Base-by-base conservation (phyloP, 2,113 vertebrate species). In the Brachypteracias leptosomus region DNA sequence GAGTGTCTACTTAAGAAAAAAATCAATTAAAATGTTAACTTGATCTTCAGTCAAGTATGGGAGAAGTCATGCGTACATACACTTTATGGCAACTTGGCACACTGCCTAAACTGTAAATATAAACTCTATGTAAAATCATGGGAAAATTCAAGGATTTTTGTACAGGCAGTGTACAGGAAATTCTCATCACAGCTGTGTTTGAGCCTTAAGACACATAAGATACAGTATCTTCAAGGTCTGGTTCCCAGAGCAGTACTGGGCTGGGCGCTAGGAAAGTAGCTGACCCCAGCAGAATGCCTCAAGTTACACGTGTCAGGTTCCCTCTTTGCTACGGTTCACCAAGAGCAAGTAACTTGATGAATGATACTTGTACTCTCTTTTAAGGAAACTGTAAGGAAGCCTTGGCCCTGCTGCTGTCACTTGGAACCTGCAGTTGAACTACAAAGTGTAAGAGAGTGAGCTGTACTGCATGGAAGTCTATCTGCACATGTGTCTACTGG, bases 221-320 rank as follows among this genome's bases (percentile, higher is more conserved):
- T 47, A 25, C 31, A 91, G 29, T 25, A 46, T 82, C 36, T 57
- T 70, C 31, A 62, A 29, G 58, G 52, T 31, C 29, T 0, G 1
- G 57, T 47, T 75, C 57, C 59, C 35, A 63, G 21, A 62, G 73
- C 33, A 47, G 36, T 9, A 36, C 16, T 11, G 51, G 63, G 47
- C 68, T 70, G 2, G 4, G 54, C 58, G 74, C 10, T 7, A 38
- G 49, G 79, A 74, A 31, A 65, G 70, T 42, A 85, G 77, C 66
- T 38, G 52, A 52, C 5, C 82, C 74, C 13, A 9, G 54, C 20
- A 26, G 21, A 75, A 33, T 3, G 25, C 81, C 78, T 85, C 11
- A 15, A 47, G 38, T 65, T 47, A 77, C 22, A 24, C 2, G 0
- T 58, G n/a, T 31, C 2, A 2, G 19, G 19, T 13, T 42, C 40